These are phyloP conservation scores for Chiridota heheva DNA, from an alignment of 35 echinoderm and acorn worm genomes.

Conservation along the genomic window DNA sequence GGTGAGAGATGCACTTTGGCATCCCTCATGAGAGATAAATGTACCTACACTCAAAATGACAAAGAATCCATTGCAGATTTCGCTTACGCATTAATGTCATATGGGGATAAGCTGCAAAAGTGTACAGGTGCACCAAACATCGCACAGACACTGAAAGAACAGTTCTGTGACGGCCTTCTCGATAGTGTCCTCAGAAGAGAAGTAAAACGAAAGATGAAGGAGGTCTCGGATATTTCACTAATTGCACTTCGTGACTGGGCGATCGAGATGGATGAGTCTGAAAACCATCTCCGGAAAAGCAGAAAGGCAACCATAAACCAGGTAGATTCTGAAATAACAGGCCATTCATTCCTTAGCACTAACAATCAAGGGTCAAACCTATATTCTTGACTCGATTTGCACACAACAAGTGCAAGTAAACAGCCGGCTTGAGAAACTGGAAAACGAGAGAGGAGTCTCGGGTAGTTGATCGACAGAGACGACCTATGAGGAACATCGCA, in stretches of 20 bases:
- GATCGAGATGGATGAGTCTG: conserved; percentile 41
- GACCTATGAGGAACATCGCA: too few relatives aligned
- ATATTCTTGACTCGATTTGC: too few relatives aligned
- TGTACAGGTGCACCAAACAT: conserved; percentile 24
- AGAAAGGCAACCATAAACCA: too few relatives aligned
- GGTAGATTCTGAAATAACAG: too few relatives aligned
- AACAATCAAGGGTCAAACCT: too few relatives aligned
- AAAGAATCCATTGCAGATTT: conserved; percentile 42
- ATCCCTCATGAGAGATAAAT: conserved; percentile 31
- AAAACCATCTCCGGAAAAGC: background rate
- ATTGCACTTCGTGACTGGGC: conserved; percentile 43
- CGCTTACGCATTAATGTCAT: conserved; percentile 1
- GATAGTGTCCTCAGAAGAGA: conserved; percentile 27
- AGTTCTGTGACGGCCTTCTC: conserved; percentile 32
- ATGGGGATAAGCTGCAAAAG: background rate
- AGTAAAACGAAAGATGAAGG: conserved; percentile 26
- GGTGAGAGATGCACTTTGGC: conserved; percentile 28
- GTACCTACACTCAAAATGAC: conserved; percentile 26
- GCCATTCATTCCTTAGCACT: too few relatives aligned
- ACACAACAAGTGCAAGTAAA: too few relatives aligned
- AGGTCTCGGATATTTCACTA: conserved; percentile 13
- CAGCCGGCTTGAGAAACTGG: too few relatives aligned
- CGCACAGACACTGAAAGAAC: conserved; percentile 24
- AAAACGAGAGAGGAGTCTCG: too few relatives aligned
- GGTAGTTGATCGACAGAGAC: too few relatives aligned